These are phyloP conservation scores for Otis tarda DNA, from an alignment of 2,113 vertebrate genomes.

Conservation along the genomic window DNA sequence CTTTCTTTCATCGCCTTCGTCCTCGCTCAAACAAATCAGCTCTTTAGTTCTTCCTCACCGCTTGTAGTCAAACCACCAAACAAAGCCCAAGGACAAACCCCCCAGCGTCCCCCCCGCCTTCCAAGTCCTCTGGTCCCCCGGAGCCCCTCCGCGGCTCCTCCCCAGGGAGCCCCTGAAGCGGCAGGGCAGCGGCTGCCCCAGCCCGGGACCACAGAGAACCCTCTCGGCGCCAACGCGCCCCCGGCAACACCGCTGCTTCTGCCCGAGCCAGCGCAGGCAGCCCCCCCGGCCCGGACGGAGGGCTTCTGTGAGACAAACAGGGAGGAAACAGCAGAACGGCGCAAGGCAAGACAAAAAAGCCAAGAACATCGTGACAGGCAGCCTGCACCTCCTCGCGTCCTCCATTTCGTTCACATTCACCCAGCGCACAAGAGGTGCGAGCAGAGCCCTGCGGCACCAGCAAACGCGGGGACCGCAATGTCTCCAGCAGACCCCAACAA, in stretches of 20 bases:
- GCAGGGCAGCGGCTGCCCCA: neutral
- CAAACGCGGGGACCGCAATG: neutral
- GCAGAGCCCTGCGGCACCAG: neutral
- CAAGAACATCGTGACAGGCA: neutral
- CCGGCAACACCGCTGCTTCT: fast-evolving
- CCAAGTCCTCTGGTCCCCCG: neutral
- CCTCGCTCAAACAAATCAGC: neutral
- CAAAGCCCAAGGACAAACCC: neutral
- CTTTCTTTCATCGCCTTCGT: neutral
- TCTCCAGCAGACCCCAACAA: neutral
- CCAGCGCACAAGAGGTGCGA: neutral
- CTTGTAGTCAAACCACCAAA: neutral
- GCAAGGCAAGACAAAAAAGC: neutral
- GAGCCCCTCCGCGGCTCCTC: neutral
- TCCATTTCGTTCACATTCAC: neutral
- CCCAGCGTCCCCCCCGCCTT: neutral
- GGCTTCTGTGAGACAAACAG: neutral
- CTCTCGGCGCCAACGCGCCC: fast-evolving
- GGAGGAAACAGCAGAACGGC: neutral
- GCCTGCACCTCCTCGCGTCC: neutral
- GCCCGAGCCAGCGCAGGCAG: neutral
- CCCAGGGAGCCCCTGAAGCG: neutral
- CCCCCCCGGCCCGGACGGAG: neutral
- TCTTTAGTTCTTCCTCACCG: neutral
- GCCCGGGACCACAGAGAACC: neutral